phyloP scores from a whole-genome alignment of 2,888 invertebrate genomes.

The Sabatieria punctata region DNA sequence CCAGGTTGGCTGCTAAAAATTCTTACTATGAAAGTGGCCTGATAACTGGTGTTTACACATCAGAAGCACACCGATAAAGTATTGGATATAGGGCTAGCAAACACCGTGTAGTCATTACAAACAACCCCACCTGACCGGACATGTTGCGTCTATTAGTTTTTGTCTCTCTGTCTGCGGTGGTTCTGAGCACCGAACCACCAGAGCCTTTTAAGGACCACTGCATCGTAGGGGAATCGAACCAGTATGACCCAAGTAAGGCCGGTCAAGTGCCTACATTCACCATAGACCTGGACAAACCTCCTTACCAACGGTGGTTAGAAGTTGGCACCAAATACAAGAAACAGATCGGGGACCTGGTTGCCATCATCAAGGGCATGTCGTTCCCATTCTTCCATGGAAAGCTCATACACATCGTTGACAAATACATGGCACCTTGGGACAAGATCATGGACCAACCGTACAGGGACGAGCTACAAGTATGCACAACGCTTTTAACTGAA shows the following conservation, averaged over 20 bases:
- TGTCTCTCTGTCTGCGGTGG: no score
- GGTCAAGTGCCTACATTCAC: conserved; percentile 15
- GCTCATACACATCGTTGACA: conserved; percentile 16
- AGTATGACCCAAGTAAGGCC: conserved; percentile 2
- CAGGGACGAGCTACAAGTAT: conserved; percentile 18
- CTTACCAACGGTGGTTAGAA: conserved; percentile 18
- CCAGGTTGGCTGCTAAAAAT: no score
- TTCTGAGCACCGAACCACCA: no score
- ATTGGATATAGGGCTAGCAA: no score
- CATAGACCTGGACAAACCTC: conserved; percentile 21
- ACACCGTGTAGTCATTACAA: no score
- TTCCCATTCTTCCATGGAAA: conserved; percentile 9
- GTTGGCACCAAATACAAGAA: conserved; percentile 19
- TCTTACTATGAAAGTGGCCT: no score
- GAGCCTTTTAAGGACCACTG: conserved; percentile 8
- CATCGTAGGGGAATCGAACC: conserved; percentile 2
- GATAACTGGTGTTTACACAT: no score
- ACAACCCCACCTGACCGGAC: no score
- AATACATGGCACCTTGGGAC: conserved; percentile 17
- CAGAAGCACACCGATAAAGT: no score
- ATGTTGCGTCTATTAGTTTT: no score
- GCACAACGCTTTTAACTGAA: not conserved
- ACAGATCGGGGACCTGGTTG: conserved; percentile 19
- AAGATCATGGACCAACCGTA: conserved; percentile 20
- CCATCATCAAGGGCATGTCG: conserved; percentile 10